Conservation (phyloP, 2,113 vertebrate species). For the Caranx melampygus region DNA sequence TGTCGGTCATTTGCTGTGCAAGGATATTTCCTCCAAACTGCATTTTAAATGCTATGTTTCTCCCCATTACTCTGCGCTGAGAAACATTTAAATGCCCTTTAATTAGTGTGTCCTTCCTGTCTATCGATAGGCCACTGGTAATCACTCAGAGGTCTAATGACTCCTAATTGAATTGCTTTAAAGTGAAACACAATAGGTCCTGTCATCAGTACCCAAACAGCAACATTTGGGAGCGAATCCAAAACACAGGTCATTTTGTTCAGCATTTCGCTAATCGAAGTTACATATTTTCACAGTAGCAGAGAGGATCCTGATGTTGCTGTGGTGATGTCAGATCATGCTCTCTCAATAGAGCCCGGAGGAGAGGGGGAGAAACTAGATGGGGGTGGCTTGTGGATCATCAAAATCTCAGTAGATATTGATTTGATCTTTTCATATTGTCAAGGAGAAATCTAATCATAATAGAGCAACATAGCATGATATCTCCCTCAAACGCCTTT, state of each 20-base stretch:
- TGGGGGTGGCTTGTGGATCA: constrained; percentile 71
- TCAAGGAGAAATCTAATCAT: constrained; percentile 81
- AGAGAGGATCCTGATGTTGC: constrained; percentile 49
- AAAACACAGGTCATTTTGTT: constrained; percentile 62
- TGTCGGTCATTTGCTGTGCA: constrained; percentile 83
- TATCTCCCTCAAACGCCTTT: constrained; percentile 78
- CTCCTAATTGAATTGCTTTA: constrained; percentile 85
- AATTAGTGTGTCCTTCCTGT: constrained; percentile 86
- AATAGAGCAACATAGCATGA: constrained; percentile 77
- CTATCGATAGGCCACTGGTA: constrained; percentile 84
- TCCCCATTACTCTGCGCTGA: constrained; percentile 81
- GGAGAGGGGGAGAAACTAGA: constrained; percentile 39
- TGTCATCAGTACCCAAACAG: constrained; percentile 77
- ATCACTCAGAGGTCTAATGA: constrained; percentile 85
- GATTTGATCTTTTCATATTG: constrained; percentile 84
- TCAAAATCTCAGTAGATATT: constrained; percentile 83
- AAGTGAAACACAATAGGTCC: constrained; percentile 79
- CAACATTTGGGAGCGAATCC: constrained; percentile 67
- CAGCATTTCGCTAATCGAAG: constrained; percentile 66
- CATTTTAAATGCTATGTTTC: constrained; percentile 85
- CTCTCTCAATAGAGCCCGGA: constrained; percentile 64
- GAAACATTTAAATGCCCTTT: constrained; percentile 86
- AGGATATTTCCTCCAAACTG: constrained; percentile 82
- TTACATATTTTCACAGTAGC: constrained; percentile 67
- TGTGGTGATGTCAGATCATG: constrained; percentile 67